Percentiles rank a stretch among this genome's conserved stretches.
These are phyloP conservation scores for Clarias macrocephalus DNA, from an alignment of 2,113 vertebrate species.

Conservation along the genomic window DNA sequence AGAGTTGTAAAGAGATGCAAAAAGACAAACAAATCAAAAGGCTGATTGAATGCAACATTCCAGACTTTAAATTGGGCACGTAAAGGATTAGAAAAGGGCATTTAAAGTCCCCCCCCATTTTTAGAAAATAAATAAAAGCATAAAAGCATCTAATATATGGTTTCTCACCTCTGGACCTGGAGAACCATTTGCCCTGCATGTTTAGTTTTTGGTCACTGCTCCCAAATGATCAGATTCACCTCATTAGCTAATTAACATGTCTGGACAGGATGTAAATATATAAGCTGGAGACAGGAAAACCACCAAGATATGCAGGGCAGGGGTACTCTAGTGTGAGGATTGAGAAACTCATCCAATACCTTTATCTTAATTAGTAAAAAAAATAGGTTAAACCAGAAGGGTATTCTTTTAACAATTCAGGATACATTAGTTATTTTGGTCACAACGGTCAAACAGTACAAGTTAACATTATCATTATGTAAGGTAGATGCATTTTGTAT, in stretches of 20 bases:
- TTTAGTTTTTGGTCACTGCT: background rate
- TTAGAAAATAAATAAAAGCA: background rate
- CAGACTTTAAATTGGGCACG: background rate
- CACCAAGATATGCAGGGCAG: background rate
- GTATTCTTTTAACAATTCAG: background rate
- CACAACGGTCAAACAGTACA: background rate
- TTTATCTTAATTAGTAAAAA: background rate
- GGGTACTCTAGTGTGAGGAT: background rate
- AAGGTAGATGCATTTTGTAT: background rate
- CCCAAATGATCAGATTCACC: background rate
- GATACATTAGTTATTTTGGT: background rate
- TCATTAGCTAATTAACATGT: background rate
- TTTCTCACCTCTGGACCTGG: background rate
- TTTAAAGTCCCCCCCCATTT: too few species aligned
- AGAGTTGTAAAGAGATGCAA: constrained; percentile 38
- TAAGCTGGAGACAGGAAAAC: background rate
- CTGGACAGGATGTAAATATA: background rate
- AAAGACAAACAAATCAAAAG: constrained; percentile 22
- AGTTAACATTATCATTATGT: background rate
- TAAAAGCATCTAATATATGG: background rate
- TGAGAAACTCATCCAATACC: background rate
- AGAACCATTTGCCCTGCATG: background rate
- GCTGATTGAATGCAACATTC: constrained; percentile 28
- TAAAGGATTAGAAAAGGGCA: background rate
- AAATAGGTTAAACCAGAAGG: background rate